phyloP scores from a whole-genome alignment of 1,140 invertebrate genomes.

The Nasonia longicornis region DNA sequence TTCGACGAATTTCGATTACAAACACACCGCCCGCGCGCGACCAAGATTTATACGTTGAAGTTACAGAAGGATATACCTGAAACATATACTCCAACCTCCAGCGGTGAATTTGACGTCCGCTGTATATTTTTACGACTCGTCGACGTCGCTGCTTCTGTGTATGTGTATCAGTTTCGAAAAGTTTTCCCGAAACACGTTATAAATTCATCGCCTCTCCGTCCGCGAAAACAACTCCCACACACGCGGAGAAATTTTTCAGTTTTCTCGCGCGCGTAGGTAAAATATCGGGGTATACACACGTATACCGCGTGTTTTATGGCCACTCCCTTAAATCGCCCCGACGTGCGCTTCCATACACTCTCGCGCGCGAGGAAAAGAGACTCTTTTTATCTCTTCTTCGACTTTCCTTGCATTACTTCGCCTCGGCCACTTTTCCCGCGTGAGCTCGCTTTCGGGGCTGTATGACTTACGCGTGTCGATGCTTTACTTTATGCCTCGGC shows the following conservation, averaged over 20 bases:
- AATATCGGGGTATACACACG: neutral
- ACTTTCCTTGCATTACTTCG: conserved; percentile 33
- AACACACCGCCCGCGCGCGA: no score
- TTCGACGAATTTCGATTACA: no score
- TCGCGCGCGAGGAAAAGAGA: neutral
- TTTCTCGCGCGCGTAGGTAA: neutral
- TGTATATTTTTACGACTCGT: conserved; percentile 39
- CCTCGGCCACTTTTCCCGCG: neutral
- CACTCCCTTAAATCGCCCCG: conserved; percentile 48
- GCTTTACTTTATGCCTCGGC: neutral
- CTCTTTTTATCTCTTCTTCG: conserved; percentile 22
- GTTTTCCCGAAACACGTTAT: conserved; percentile 50
- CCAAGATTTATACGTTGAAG: neutral
- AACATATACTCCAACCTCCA: neutral
- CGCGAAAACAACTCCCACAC: conserved; percentile 55
- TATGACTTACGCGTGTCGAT: neutral
- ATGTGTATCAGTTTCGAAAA: conserved; percentile 34
- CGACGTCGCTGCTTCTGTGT: conserved; percentile 32
- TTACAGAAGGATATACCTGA: neutral
- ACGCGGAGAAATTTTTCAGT: conserved; percentile 34
- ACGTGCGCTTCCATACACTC: neutral
- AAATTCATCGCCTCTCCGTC: conserved; percentile 49
- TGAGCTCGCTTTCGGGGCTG: neutral
- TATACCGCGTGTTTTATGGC: conserved; percentile 58
- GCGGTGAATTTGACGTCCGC: conserved; percentile 10